These are phyloP conservation scores for Spialia ferax DNA, from an alignment of 2,888 invertebrate species.

Conservation along the genomic window DNA sequence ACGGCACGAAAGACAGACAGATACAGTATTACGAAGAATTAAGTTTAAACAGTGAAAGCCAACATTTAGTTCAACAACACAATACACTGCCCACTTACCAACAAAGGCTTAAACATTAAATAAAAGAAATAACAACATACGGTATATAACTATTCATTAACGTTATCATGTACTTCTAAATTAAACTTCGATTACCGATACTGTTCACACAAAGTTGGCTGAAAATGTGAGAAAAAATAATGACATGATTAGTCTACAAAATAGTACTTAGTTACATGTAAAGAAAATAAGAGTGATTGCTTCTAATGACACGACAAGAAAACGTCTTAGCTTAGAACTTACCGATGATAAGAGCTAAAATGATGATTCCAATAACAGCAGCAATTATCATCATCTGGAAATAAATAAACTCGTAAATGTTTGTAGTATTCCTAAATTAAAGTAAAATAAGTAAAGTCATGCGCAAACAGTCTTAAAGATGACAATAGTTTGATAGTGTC, in stretches of 20 bases:
- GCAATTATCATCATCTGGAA: constrained; percentile 96
- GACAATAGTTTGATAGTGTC: neutral
- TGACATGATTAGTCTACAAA: constrained; percentile 73
- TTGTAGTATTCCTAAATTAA: too few species aligned
- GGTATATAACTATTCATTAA: constrained; percentile 69
- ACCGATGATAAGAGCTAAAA: constrained; percentile 96
- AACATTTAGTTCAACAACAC: constrained; percentile 71
- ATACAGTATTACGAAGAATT: constrained; percentile 60
- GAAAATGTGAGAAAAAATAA: constrained; percentile 80
- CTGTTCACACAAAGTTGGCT: constrained; percentile 86
- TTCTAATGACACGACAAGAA: constrained; percentile 49
- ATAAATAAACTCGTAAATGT: neutral
- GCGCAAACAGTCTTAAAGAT: too few species aligned
- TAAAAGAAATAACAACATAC: constrained; percentile 70
- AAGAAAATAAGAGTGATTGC: constrained; percentile 47
- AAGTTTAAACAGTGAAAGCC: constrained; percentile 75
- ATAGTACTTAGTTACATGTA: constrained; percentile 49
- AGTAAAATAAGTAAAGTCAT: too few species aligned
- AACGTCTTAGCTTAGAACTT: constrained; percentile 69
- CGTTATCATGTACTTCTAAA: constrained; percentile 74
- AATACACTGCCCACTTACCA: constrained; percentile 75
- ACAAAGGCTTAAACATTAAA: constrained; percentile 68
- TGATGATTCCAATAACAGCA: constrained; percentile 93
- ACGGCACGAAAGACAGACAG: constrained; percentile 59
- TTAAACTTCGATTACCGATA: constrained; percentile 80